Base-by-base conservation (phyloP, 2,113 vertebrate species). In the Nerophis lumbriciformis region DNA sequence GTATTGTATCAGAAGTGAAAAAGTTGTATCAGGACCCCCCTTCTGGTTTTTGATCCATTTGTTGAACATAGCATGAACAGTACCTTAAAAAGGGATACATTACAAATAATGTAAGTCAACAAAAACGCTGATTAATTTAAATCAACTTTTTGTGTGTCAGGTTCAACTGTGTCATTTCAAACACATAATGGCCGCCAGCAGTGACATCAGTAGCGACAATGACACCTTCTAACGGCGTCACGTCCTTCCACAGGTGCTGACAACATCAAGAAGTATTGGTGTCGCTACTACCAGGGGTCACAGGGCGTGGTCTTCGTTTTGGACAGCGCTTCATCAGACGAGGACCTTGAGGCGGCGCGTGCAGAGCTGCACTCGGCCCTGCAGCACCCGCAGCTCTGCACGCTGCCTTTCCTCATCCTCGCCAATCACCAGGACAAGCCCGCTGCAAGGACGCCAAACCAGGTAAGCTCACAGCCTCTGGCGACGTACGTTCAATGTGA, bases 371-470 rank as follows among this genome's bases (percentile, higher is more conserved):
- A 98, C 83, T 95, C 93, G 11, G 96, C 97, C 73, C 92, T 98
- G 63, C 97, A 98, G 81, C 97, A 99, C 81, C 97, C 97, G 58
- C 96, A 99, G 71, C 91, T 99, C 82, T 97, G 97, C 89, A 98
- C 93, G 66, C 91, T 98, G 82, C 97, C 97, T 11, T 98, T 98
- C 91, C 94, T 98, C 84, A 96, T 99, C 88, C 88, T 99, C 79
- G 95, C 97, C 90, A 97, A 96, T 84, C 96, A 98, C 87, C 97
- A 99, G 90, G 97, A 98, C 91, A 96, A 95, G 81, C 96, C 95
- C 73, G 94, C 94, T 58, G 95, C 95, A 66, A 93, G 95, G 64
- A 93, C 95, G 28, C 75, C 93, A 69, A 93, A 93, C 83, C 96
- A 99, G 96, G 96, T 98, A 93, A 73, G 56, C 83, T 2, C 44